These are phyloP conservation scores for Leptocoma aspasia DNA, from an alignment of 2,113 vertebrate species.

Conservation along the genomic window DNA sequence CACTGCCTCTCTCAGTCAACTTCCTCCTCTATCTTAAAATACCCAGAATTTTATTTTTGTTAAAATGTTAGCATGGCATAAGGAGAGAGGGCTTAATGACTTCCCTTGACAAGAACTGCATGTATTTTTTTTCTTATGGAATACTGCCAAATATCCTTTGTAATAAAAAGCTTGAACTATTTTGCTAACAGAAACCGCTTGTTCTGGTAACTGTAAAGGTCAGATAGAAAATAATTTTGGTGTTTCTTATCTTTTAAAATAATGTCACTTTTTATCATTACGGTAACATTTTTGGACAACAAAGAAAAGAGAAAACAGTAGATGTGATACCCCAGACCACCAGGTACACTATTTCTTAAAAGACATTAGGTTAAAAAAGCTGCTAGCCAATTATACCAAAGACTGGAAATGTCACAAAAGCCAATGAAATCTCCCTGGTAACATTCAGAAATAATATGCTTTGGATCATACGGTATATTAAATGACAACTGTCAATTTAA, in stretches of 20 bases:
- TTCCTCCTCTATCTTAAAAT: conserved; percentile 48
- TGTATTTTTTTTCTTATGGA: conserved; percentile 28
- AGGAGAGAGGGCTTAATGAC: conserved; percentile 61
- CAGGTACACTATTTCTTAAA: conserved; percentile 49
- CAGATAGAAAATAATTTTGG: conserved; percentile 75
- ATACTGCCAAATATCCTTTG: conserved; percentile 61
- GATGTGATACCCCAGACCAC: conserved; percentile 58
- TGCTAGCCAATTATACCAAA: conserved; percentile 77
- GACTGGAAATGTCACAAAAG: conserved; percentile 76
- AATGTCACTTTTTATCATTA: conserved; percentile 75
- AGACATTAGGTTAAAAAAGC: conserved; percentile 58
- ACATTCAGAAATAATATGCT: conserved; percentile 78
- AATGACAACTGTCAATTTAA: conserved; percentile 78
- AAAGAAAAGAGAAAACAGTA: conserved; percentile 66
- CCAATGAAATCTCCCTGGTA: conserved; percentile 75
- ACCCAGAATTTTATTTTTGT: conserved; percentile 51
- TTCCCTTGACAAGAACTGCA: conserved; percentile 63
- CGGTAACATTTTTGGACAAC: conserved; percentile 67
- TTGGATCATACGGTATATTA: conserved; percentile 74
- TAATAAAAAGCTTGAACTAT: conserved; percentile 70
- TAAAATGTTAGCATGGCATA: conserved; percentile 59
- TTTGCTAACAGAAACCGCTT: conserved; percentile 68
- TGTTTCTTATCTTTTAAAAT: conserved; percentile 77
- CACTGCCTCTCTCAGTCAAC: conserved; percentile 39
- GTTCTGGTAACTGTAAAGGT: conserved; percentile 74